phyloP scores from a whole-genome alignment of 1,140 invertebrate genomes.

The Cydia splendana region DNA sequence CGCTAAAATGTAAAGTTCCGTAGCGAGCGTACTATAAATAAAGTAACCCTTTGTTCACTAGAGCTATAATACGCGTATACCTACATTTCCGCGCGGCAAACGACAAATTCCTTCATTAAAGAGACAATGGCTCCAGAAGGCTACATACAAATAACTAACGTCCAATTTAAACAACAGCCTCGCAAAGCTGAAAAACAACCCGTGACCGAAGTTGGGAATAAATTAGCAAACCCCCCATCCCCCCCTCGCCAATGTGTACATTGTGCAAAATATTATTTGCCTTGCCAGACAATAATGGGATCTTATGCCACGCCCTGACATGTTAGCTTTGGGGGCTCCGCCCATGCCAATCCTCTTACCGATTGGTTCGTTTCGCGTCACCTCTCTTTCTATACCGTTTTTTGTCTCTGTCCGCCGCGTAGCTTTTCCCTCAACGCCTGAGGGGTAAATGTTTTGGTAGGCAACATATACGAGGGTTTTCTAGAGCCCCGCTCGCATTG shows the following conservation, averaged over 20 bases:
- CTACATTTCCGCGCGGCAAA: constrained; percentile 44
- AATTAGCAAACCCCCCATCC: constrained; percentile 72
- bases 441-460: constrained; percentile 79
- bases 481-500: constrained; percentile 64
- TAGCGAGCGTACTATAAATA: background rate
- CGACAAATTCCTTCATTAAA: constrained; percentile 73
- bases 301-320: constrained; percentile 76
- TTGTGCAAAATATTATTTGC: constrained; percentile 80
- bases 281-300: constrained; percentile 78
- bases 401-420: constrained; percentile 53
- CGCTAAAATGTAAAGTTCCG: background rate
- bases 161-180: constrained; percentile 79
- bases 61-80: background rate
- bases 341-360: constrained; percentile 46
- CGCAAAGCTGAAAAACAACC: constrained; percentile 79
- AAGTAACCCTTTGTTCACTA: constrained; percentile 16
- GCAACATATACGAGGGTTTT: constrained; percentile 76
- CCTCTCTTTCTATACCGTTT: constrained; percentile 18
- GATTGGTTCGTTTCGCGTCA: constrained; percentile 53
- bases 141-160: constrained; percentile 76
- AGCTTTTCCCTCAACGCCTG: constrained; percentile 75
- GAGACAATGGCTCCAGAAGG: constrained; percentile 66
- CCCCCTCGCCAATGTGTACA: constrained; percentile 76
- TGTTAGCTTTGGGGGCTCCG: constrained; percentile 72
- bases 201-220: constrained; percentile 78